Evolutionary conservation across 2,888 invertebrate genomes (phyloP).

Genomic region (Patella depressa): DNA sequence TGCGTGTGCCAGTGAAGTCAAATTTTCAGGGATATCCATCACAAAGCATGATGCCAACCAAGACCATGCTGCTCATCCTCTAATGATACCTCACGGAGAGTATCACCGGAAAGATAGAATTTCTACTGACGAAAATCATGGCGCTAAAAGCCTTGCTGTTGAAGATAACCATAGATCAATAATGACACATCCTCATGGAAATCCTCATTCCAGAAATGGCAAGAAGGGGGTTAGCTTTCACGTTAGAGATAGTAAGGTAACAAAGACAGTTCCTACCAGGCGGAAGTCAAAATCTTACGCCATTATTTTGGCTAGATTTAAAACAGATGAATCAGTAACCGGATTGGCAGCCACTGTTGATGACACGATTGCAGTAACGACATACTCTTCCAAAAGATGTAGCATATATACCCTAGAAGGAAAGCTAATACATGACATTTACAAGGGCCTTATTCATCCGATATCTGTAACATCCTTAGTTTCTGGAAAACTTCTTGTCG

Average conservation of each 20-base stretch:
- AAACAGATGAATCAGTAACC: constrained; percentile 3
- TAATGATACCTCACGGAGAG: too few species aligned
- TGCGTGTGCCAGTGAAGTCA: background rate
- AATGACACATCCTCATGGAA: too few species aligned
- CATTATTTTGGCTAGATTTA: background rate
- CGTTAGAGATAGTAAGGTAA: too few species aligned
- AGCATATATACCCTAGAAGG: background rate
- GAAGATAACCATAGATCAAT: too few species aligned
- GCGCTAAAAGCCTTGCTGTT: too few species aligned
- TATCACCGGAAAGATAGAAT: too few species aligned
- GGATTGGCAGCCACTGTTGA: constrained; percentile 4
- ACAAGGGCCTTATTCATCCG: background rate
- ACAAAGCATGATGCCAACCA: too few species aligned
- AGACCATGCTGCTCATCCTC: too few species aligned
- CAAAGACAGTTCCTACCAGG: too few species aligned
- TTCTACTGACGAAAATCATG: too few species aligned
- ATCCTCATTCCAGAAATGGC: too few species aligned
- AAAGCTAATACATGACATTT: background rate
- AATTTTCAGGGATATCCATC: background rate
- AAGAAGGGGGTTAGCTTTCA: too few species aligned
- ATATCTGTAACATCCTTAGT: background rate
- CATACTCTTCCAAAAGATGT: background rate
- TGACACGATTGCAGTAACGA: constrained; percentile 10
- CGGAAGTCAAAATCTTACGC: background rate
- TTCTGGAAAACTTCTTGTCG: constrained; percentile 24